Conservation (phyloP, 2,113 vertebrate species). For the Cyanoliseus patagonus region DNA sequence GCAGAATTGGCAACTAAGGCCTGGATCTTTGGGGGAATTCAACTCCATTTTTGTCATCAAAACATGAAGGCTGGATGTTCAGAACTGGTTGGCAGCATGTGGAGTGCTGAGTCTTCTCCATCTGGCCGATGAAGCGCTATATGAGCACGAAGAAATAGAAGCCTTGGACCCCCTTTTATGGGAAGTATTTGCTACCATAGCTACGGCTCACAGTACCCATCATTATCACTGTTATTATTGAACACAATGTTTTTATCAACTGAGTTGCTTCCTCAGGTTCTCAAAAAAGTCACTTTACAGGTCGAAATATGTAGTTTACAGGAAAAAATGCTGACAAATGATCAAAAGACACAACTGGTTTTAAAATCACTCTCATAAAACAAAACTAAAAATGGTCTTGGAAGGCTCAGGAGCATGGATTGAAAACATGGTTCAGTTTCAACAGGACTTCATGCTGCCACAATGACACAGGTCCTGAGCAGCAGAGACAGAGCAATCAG, state of each 20-base stretch:
- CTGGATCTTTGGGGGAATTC: background rate
- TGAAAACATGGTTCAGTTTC: background rate
- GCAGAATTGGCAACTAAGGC: background rate
- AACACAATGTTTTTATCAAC: background rate
- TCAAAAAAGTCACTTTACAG: background rate
- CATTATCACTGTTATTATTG: background rate
- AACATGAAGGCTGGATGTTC: background rate
- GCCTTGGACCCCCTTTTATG: background rate
- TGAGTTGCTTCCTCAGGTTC: background rate
- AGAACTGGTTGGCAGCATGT: background rate
- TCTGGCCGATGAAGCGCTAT: background rate
- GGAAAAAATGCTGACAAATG: background rate
- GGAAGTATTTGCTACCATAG: background rate
- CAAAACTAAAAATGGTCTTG: background rate
- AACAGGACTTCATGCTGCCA: background rate
- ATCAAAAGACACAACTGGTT: background rate
- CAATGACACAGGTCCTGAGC: background rate
- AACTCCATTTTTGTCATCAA: background rate
- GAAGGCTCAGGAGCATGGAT: background rate
- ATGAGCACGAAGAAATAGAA: background rate
- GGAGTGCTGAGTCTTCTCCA: background rate
- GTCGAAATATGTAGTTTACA: background rate
- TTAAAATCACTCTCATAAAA: background rate
- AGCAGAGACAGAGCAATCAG: background rate
- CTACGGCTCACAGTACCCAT: background rate